These are phyloP conservation scores for Porites rus DNA, from an alignment of 92 coral and sea anemone species.

Conservation along the genomic window DNA sequence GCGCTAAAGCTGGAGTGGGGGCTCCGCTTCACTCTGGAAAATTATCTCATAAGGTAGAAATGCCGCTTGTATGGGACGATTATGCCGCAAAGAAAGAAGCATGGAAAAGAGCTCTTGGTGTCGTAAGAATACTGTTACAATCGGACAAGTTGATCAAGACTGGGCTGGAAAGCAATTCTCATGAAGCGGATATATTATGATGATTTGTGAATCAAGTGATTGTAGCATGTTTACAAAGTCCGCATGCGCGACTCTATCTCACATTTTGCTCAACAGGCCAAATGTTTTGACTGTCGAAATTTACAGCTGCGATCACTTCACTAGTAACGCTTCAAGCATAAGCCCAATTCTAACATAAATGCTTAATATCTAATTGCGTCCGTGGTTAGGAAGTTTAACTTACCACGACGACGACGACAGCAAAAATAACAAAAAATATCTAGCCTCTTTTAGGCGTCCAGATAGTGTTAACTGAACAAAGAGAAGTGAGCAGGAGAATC, in stretches of 20 bases:
- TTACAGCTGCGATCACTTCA: too few species aligned
- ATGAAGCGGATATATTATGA: conserved; percentile 23
- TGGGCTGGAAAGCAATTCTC: conserved; percentile 35
- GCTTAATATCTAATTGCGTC: too few species aligned
- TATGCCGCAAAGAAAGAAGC: conserved; percentile 84
- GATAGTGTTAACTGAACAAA: too few species aligned
- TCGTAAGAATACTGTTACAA: conserved; percentile 77
- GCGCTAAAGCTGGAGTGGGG: background rate
- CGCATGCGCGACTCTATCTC: too few species aligned
- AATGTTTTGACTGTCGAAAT: too few species aligned
- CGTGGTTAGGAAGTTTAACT: too few species aligned
- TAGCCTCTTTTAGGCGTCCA: too few species aligned
- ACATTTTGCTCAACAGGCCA: background rate
- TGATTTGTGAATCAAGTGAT: background rate
- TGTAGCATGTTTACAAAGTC: background rate
- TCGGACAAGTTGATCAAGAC: conserved; percentile 81
- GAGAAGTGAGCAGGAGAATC: too few species aligned
- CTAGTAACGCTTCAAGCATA: too few species aligned
- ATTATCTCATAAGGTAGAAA: background rate
- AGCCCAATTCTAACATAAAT: too few species aligned
- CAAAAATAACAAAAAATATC: too few species aligned
- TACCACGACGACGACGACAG: too few species aligned
- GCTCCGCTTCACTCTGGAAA: background rate
- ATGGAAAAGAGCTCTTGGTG: conserved; percentile 88
- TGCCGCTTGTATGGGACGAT: conserved; percentile 73